Base-by-base conservation (phyloP, 1,140 invertebrate species). In the Andricus grossulariae region DNA sequence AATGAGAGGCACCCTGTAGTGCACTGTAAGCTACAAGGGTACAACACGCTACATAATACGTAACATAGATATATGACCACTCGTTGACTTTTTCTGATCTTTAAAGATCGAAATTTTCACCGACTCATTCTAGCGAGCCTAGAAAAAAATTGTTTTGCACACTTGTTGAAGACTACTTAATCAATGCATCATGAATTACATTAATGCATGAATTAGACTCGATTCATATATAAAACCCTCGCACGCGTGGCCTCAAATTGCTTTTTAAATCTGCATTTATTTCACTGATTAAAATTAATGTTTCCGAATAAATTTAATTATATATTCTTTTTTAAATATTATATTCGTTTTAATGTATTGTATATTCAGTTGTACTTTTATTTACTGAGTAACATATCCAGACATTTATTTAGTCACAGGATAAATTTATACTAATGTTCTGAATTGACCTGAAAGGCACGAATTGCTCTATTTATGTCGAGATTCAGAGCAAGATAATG, bases 1-100 rank as follows among this genome's bases (percentile, higher is more conserved):
- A 50, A n/a, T 57, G 49, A 25, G 72, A 50, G 55, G 73, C 73
- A 79, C 60, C 77, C 79, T 73, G 74, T n/a, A 32, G 73, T 55
- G 74, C 57, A 60, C 25, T 60, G 21, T 60, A 60, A 15, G 57
- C 21, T 66, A 8, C 16, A 66, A 45, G 16, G 25, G n/a, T 39
- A 66, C 5, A 66, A 66, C 15, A 66, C 32, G 60, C 60, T 66
- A 66, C 4, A 32, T 66, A 39, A 66, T 45, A 66, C 25, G 60
- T 57, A 57, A 57, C 55, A 25, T 21, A 57, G 55, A 45, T 3
- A 32, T 32, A 32, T 32, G 60, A 66, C 32, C 60, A 66, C 25
- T 66, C 25, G 32, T 66, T 66, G 21, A 66, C 15, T 39, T 66
- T 66, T 66, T 66, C 25, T 66, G 6, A 66, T n/a, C 25, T 66